Evolutionary conservation across 2,797 vertebrate species (phyloP), one percentile per base, ranked within the genome.

Genomic region (Taeniopygia guttata): DNA sequence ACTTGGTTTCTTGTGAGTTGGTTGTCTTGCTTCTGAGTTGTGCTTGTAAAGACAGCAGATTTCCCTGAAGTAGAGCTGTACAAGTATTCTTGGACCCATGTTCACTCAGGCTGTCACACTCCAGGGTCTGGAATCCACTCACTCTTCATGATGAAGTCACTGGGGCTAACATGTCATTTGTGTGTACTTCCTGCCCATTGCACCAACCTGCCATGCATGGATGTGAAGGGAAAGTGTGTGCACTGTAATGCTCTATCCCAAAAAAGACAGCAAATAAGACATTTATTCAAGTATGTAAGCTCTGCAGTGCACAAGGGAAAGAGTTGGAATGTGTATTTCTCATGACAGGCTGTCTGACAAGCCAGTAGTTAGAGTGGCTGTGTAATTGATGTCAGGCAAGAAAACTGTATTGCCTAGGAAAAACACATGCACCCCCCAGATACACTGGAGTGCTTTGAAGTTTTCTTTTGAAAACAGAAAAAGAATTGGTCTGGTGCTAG

Each of bases 161-260:
- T 72, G 1, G 0, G 14, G 32, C 26, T 69, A 29, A 75, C 56
- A 5, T 29, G 34, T 52, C 45, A 59, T 78, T 42, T 16, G 1
- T 52, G 32, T 66, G n/a, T 32, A 11, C 7, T n/a, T 91, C 32
- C 55, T 75, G 55, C 38, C 72, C 3, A 1, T 17, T 34, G 52
- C 36, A 51, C 21, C 43, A 60, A 5, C 48, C 21, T 42, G n/a
- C 51, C 7, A 1, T 4, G 11, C 1, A 1, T 5, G 3, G 21
- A 13, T 90, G 36, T 13, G 2, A n/a, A 74, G 16, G 8, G 30
- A 5, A 59, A 23, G 30, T 45, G 5, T 45, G 29, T 70, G 21
- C 7, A 3, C 13, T 68, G 9, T 15, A 40, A 25, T 60, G 29
- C 54, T 82, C 26, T 79, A 1, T 36, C 45, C 32, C 29, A 14